A percentile compares a stretch with the other conserved stretches of the same genome.
Evolutionary conservation across 1,140 invertebrate genomes (phyloP).

Genomic region (Stratiolaelaps scimitus): DNA sequence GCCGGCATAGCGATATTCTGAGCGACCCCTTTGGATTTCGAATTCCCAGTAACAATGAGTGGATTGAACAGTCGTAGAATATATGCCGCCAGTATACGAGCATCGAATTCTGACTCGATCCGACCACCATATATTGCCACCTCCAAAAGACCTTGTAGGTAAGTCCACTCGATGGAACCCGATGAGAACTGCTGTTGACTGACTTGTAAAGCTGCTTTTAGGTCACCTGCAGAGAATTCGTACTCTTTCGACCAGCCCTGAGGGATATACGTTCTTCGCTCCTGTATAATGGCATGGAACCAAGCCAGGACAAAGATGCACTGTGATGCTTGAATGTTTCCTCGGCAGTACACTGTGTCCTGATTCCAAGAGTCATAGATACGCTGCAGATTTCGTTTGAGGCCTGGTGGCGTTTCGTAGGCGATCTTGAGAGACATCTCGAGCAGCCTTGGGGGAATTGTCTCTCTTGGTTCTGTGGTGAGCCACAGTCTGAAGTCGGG

Average conservation of each 20-base stretch:
- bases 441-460: constrained; percentile 6
- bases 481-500: constrained; percentile 61
- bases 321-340: constrained; percentile 45
- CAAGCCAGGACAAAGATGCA: constrained; percentile 59
- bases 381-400: constrained; percentile 52
- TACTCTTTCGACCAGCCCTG: constrained; percentile 76
- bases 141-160: constrained; percentile 63
- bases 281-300: constrained; percentile 74
- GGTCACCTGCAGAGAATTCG: constrained; percentile 72
- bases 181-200: constrained; percentile 48
- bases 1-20: constrained; percentile 44
- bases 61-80: constrained; percentile 57
- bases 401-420: constrained; percentile 51
- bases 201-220: constrained; percentile 60
- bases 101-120: constrained; percentile 67
- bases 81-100: constrained; percentile 58
- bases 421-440: constrained; percentile 29
- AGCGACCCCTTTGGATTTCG: constrained; percentile 47
- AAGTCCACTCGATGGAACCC: constrained; percentile 53
- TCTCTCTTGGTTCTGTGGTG: constrained; percentile 50
- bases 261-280: constrained; percentile 69
- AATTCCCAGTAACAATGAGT: constrained; percentile 45
- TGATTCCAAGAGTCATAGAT: constrained; percentile 49
- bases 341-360: constrained; percentile 44
- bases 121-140: constrained; percentile 75